Evolutionary conservation across 2,797 vertebrate species (phyloP).

Genomic region (Hypotaenidia philippensis): DNA sequence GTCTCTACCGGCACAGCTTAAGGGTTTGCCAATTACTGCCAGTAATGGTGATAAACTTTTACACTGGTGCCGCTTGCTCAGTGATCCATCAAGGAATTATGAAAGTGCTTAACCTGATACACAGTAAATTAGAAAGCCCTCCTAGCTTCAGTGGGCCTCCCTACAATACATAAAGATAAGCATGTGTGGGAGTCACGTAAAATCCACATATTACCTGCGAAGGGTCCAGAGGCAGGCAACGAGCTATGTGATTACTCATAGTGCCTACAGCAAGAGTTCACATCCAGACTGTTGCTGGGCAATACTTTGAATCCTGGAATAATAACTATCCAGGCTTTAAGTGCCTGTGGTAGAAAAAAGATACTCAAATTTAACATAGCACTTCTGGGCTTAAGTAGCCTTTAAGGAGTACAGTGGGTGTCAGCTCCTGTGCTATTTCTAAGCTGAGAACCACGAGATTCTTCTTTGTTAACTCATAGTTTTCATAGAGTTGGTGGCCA

Average conservation of each 20-base stretch:
- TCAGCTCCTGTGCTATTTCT: background rate
- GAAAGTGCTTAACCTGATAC: background rate
- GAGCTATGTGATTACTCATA: background rate
- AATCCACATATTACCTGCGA: background rate
- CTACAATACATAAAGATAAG: background rate
- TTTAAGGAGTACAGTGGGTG: background rate
- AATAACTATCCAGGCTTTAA: background rate
- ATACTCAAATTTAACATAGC: background rate
- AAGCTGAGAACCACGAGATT: background rate
- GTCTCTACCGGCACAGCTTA: background rate
- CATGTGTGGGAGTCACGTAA: background rate
- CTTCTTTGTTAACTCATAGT: background rate
- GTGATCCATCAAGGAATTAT: slow-evolving; percentile 3
- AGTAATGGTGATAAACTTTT: slow-evolving; percentile 21
- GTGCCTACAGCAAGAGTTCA: background rate
- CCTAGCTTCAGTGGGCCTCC: background rate
- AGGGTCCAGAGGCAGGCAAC: background rate
- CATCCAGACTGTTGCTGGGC: background rate
- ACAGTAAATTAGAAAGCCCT: background rate
- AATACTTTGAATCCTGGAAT: background rate
- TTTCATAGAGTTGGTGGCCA: background rate
- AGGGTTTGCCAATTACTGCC: background rate
- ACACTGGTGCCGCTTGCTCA: background rate
- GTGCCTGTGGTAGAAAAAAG: background rate
- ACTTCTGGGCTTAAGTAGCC: background rate